A percentile compares a stretch with the other conserved stretches of the same genome.
phyloP scores from a whole-genome alignment of 2,888 invertebrate species.

The Lithophane ornitopus region DNA sequence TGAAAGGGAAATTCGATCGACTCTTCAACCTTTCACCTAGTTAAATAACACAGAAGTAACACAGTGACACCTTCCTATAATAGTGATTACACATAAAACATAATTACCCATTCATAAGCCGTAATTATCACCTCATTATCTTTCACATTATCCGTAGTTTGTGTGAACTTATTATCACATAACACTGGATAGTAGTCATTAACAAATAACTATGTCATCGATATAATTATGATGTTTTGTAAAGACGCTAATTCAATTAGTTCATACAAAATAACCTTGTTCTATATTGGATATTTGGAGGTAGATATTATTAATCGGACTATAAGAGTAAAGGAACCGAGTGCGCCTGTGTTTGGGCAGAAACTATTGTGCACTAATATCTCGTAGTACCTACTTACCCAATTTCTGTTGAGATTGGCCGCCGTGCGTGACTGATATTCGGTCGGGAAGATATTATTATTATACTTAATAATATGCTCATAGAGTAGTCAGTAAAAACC shows the following conservation, averaged over 20 bases:
- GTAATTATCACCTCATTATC: slow-evolving; percentile 41
- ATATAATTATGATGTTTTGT: neutral
- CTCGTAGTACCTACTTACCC: neutral
- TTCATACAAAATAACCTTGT: neutral
- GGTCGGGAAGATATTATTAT: neutral
- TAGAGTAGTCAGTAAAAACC: neutral
- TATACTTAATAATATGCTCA: neutral
- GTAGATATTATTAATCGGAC: neutral
- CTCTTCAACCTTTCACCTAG: slow-evolving; percentile 8
- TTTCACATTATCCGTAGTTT: slow-evolving; percentile 19
- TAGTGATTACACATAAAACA: slow-evolving; percentile 21
- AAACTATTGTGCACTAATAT: neutral
- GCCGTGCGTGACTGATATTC: neutral
- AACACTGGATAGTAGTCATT: slow-evolving; percentile 33
- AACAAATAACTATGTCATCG: slow-evolving; percentile 27
- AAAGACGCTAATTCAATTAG: slow-evolving; percentile 3
- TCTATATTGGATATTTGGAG: neutral
- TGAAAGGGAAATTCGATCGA: neutral
- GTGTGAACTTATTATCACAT: slow-evolving; percentile 28
- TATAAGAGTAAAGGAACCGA: neutral
- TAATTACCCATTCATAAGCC: slow-evolving; percentile 35
- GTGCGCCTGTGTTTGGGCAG: neutral
- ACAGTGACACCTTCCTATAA: slow-evolving; percentile 7
- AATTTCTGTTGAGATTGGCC: neutral
- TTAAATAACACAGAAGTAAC: slow-evolving; percentile 11